Conservation (phyloP, 1,140 invertebrate genomes). For the Galendromus occidentalis region DNA sequence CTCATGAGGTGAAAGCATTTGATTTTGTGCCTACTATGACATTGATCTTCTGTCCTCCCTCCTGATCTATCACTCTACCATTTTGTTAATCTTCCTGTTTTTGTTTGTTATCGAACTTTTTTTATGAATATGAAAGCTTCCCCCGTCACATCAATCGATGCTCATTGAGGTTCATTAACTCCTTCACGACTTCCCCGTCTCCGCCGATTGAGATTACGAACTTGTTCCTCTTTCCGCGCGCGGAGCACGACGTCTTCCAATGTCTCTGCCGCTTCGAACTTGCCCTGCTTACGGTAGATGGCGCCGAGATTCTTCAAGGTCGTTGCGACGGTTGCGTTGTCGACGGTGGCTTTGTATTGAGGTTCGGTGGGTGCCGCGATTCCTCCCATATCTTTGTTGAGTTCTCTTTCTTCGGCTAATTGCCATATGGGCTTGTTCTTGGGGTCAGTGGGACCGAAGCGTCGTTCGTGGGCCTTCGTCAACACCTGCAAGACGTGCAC, state of each 20-base stretch:
- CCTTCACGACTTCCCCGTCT: neutral
- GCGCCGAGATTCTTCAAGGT: slow-evolving; percentile 63
- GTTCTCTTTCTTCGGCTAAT: slow-evolving; percentile 91
- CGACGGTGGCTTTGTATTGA: neutral
- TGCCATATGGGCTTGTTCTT: slow-evolving; percentile 99
- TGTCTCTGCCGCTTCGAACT: slow-evolving; percentile 95
- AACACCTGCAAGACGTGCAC: slow-evolving; percentile 36
- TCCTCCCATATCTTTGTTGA: slow-evolving; percentile 72
- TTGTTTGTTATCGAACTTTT: too few species aligned
- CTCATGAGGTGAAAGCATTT: too few species aligned
- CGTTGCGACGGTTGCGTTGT: slow-evolving; percentile 23
- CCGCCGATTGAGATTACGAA: neutral
- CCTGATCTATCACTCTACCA: too few species aligned
- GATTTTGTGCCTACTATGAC: too few species aligned
- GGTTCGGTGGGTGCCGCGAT: slow-evolving; percentile 70
- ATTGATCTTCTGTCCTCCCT: too few species aligned
- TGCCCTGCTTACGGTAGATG: slow-evolving; percentile 87
- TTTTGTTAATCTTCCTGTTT: too few species aligned
- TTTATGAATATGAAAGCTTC: too few species aligned
- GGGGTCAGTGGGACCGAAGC: slow-evolving; percentile 48
- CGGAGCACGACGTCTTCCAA: slow-evolving; percentile 88
- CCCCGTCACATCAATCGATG: too few species aligned
- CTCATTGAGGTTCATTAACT: neutral
- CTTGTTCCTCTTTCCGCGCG: slow-evolving; percentile 60
- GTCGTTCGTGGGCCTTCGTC: slow-evolving; percentile 85